phyloP scores from a whole-genome alignment of 53 echinoderm and acorn worm genomes.

The Holothuria leucospilota region DNA sequence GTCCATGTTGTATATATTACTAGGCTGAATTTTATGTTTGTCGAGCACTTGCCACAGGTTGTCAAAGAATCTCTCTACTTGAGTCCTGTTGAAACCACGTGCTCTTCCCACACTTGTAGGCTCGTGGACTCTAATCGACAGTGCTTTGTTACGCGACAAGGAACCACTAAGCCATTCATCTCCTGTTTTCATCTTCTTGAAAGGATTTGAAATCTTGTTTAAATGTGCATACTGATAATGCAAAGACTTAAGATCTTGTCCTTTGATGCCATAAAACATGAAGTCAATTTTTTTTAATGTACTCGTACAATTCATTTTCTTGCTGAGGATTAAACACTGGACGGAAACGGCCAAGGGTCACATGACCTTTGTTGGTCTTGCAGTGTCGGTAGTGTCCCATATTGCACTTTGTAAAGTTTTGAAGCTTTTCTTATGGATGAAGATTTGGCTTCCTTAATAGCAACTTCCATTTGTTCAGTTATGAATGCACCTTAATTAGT shows the following conservation, averaged over 20 bases:
- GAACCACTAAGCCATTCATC: not conserved
- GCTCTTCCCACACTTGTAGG: conserved; percentile 1
- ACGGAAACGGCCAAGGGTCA: conserved; percentile 6
- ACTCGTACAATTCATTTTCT: conserved; percentile 3
- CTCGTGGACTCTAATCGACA: not conserved
- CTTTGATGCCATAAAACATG: not conserved
- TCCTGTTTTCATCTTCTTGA: not conserved
- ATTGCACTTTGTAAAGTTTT: too few relatives aligned
- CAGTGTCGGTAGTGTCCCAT: too few relatives aligned
- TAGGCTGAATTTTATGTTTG: too few relatives aligned
- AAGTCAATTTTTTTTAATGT: not conserved
- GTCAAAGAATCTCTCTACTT: too few relatives aligned
- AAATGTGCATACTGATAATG: not conserved
- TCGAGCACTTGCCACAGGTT: too few relatives aligned
- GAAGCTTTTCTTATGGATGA: too few relatives aligned
- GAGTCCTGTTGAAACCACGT: not conserved
- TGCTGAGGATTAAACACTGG: not conserved
- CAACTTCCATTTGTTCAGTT: too few relatives aligned
- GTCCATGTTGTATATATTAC: not conserved
- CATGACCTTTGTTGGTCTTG: too few relatives aligned
- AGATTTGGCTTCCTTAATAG: too few relatives aligned
- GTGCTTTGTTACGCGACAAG: not conserved
- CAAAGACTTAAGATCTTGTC: not conserved
- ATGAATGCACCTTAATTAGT: too few relatives aligned
- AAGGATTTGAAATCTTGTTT: not conserved